These are phyloP conservation scores for Polymixis lichenea DNA, from an alignment of 2,888 invertebrate species.

Conservation along the genomic window DNA sequence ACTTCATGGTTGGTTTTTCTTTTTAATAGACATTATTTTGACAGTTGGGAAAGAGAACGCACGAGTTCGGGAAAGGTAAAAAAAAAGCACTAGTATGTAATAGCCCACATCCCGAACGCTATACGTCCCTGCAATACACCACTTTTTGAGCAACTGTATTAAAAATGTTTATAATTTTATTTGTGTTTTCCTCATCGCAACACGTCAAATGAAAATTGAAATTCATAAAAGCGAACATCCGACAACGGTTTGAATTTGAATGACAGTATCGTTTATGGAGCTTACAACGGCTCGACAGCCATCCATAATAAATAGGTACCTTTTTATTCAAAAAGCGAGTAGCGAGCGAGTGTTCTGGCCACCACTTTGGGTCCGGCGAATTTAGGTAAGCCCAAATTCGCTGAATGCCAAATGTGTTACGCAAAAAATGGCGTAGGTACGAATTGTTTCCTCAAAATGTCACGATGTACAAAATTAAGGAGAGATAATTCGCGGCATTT, in stretches of 20 bases:
- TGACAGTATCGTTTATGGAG: neutral
- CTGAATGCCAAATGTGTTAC: neutral
- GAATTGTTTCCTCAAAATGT: neutral
- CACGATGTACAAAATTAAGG: neutral
- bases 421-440: neutral
- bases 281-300: neutral
- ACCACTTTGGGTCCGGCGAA: no score
- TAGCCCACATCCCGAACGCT: no score
- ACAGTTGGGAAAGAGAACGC: no score
- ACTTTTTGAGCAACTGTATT: no score
- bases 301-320: neutral
- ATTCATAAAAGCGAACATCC: neutral
- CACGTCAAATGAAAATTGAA: neutral
- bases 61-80: no score
- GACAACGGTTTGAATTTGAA: neutral
- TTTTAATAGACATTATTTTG: no score
- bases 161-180: neutral
- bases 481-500: neutral
- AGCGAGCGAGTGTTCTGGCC: neutral
- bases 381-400: neutral
- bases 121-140: no score
- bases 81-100: no score
- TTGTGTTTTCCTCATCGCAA: neutral
- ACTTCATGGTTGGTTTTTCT: no score
- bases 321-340: neutral